These are phyloP conservation scores for Phaethon lepturus DNA, from an alignment of 2,113 vertebrate genomes.

Conservation along the genomic window DNA sequence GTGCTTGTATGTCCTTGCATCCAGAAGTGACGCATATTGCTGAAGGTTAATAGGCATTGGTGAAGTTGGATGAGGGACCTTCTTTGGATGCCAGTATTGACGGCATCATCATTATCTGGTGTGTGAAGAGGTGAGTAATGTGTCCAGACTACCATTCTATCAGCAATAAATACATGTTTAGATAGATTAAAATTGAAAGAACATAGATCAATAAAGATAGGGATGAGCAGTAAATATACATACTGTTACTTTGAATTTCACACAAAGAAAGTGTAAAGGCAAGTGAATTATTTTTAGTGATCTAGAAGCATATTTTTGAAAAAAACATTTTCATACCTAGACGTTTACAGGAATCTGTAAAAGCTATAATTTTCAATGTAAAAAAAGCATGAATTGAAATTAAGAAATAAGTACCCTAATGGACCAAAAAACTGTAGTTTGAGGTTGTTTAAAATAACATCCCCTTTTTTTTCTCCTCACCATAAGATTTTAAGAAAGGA, in stretches of 20 bases:
- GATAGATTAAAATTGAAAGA: neutral
- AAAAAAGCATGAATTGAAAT: slow-evolving; percentile 39
- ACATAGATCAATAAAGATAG: neutral
- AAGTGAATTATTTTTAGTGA: slow-evolving; percentile 25
- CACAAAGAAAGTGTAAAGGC: neutral
- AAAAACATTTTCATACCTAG: slow-evolving; percentile 2
- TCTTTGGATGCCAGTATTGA: neutral
- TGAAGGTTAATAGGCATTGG: neutral
- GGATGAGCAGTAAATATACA: neutral
- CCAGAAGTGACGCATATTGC: neutral
- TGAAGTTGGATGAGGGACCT: neutral
- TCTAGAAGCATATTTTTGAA: neutral
- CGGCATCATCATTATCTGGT: neutral
- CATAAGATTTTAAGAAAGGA: slow-evolving; percentile 24
- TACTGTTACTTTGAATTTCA: neutral
- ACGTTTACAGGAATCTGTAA: slow-evolving; percentile 9
- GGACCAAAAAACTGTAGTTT: slow-evolving; percentile 10
- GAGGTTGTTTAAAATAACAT: slow-evolving; percentile 58
- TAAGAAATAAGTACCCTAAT: slow-evolving; percentile 28
- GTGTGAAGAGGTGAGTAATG: neutral
- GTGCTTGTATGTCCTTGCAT: neutral
- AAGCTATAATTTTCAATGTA: slow-evolving; percentile 62
- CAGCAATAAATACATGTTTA: neutral
- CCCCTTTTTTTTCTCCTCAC: neutral
- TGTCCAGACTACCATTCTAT: neutral